Base-by-base conservation (phyloP, 2,113 vertebrate species). In the Odobenus rosmarus region DNA sequence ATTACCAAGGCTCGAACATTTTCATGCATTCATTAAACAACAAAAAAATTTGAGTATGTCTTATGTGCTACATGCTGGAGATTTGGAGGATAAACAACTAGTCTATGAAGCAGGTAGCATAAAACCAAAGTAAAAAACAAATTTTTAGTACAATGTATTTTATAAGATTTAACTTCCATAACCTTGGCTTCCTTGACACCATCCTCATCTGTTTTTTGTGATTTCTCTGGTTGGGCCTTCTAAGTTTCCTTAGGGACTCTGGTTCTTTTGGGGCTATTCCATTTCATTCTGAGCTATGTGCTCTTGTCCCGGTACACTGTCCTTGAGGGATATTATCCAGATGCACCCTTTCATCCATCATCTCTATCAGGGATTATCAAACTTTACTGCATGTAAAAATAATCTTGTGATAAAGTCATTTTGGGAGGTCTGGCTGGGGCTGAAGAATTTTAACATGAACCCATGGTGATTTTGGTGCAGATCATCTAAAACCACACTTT, bases 21-120 rank as follows among this genome's bases (percentile, higher is more conserved):
- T 94, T 24, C n/a, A 90, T 77, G n/a, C 33, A 93, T 62, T 81
- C 39, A 76, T 46, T 87, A 93, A 96, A 79, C 4, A 49, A 55
- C 14, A 93, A 46, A 74, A 74, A 87, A 24, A 18, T 46, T 24
- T 42, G 16, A 67, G 6, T 11, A 5, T 0, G 39, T 90, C 31
- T 95, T 39, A 57, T 46, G 5, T 59, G 26, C 19, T 49, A 84
- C 2, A 1, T 19, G 28, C 21, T 93, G 39, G 12, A 87, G 10
- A 87, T 26, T 55, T 36, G 46, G 21, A 59, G 21, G 4, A 88
- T 76, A 76, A 83, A 33, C 12, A 51, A 4, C 15, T 7, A 39
- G 10, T 64, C 24, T 69, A 24, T 46, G 64, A 84, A 76, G 53
- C 19, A 77, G 5, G 3, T 23, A 26, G 19, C 1, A 16, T 61